These are phyloP conservation scores for Neodiprion fabricii DNA, from an alignment of 1,140 invertebrate genomes.

Conservation along the genomic window DNA sequence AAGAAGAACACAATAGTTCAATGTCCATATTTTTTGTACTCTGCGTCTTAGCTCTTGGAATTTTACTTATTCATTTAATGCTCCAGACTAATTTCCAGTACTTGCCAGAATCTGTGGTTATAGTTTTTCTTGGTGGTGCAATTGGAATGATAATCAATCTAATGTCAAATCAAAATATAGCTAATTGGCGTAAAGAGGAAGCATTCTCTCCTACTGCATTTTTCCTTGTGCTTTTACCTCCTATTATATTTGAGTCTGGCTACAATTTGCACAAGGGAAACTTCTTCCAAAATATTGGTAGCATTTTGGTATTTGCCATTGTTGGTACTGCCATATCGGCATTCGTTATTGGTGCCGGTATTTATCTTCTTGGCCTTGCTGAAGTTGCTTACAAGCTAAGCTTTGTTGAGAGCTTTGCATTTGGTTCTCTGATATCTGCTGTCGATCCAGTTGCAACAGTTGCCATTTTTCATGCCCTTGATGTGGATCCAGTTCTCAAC, in stretches of 20 bases:
- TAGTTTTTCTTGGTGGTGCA: conserved; percentile 91
- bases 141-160: conserved; percentile 92
- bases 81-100: conserved; percentile 96
- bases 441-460: conserved; percentile 98
- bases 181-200: conserved; percentile 95
- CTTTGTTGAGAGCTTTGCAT: conserved; percentile 97
- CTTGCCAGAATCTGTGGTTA: conserved; percentile 96
- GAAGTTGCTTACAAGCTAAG: conserved; percentile 89
- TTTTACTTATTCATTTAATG: conserved; percentile 93
- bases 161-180: conserved; percentile 88
- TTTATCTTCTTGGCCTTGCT: conserved; percentile 91
- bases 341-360: conserved; percentile 90
- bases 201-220: conserved; percentile 97
- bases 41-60: conserved; percentile 90
- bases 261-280: conserved; percentile 99
- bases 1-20: conserved; percentile 95
- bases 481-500: conserved; percentile 94
- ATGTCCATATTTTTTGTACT: conserved; percentile 97
- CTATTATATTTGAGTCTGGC: conserved; percentile 98
- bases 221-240: conserved; percentile 95
- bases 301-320: conserved; percentile 94
- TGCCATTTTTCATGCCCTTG: conserved; percentile 96
- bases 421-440: conserved; percentile 97
- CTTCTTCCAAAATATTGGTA: conserved; percentile 98
- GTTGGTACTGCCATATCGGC: conserved; percentile 96